phyloP scores from a whole-genome alignment of 2,113 vertebrate genomes.

The Aegithalos caudatus region DNA sequence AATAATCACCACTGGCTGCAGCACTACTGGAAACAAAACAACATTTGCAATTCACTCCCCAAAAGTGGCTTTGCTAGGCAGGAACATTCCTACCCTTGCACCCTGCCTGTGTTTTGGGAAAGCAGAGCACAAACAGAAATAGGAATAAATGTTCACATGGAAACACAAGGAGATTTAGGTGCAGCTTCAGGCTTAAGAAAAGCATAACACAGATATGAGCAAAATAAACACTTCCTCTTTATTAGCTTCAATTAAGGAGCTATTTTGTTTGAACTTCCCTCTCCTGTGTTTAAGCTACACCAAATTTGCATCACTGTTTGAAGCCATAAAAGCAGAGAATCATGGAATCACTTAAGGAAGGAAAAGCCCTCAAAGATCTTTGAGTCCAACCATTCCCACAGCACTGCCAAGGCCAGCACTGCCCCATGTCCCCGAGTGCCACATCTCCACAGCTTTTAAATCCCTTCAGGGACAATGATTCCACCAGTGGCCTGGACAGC shows the following conservation, averaged over 20 bases:
- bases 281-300: not conserved
- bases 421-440: not conserved
- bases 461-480: not conserved
- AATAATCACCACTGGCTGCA: not conserved
- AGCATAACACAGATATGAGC: not conserved
- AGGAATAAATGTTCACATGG: not conserved
- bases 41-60: not conserved
- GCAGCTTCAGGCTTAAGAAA: not conserved
- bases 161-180: not conserved
- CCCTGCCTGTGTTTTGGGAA: not conserved
- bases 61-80: not conserved
- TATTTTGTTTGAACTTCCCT: not conserved
- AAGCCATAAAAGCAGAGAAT: not conserved
- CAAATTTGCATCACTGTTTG: not conserved
- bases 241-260: not conserved
- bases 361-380: not conserved
- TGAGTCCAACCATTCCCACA: not conserved
- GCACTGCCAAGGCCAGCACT: not conserved
- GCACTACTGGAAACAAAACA: not conserved
- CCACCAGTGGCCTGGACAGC: not conserved
- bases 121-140: not conserved
- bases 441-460: not conserved
- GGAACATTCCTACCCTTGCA: not conserved
- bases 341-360: not conserved
- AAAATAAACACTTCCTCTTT: not conserved